Evolutionary conservation across 2,797 vertebrate species (phyloP).

Genomic region (Cirrhinus mrigala): DNA sequence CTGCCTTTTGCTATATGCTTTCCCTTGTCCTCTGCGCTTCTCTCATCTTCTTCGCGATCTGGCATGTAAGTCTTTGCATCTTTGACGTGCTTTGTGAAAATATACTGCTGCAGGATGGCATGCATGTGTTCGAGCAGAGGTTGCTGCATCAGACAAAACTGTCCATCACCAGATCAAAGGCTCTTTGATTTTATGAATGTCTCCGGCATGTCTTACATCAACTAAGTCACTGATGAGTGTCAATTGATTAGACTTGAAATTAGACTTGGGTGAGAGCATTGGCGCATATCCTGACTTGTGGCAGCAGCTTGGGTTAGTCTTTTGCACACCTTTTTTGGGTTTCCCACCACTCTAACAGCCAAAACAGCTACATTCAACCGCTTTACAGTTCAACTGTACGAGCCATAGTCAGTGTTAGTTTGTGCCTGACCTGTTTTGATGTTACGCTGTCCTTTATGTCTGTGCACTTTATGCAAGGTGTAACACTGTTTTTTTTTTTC

Average conservation of each 20-base stretch:
- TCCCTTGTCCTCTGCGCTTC: slow-evolving; percentile 84
- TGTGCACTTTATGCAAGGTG: slow-evolving; percentile 37
- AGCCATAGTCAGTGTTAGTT: slow-evolving; percentile 1
- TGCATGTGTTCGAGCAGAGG: slow-evolving; percentile 15
- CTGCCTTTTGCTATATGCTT: slow-evolving; percentile 87
- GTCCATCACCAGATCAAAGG: slow-evolving; percentile 19
- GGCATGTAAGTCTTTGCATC: slow-evolving; percentile 79
- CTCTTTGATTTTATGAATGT: neutral
- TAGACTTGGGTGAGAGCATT: slow-evolving; percentile 2
- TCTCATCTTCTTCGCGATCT: slow-evolving; percentile 85
- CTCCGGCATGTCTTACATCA: neutral
- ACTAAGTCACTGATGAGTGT: neutral
- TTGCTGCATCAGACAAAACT: slow-evolving; percentile 11
- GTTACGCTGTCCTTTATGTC: slow-evolving; percentile 20
- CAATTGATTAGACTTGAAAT: neutral
- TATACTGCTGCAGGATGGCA: slow-evolving; percentile 36
- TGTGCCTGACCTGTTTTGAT: slow-evolving; percentile 39
- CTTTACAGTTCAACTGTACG: neutral
- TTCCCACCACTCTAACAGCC: neutral
- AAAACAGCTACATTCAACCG: neutral
- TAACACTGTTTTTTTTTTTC: slow-evolving; percentile 8
- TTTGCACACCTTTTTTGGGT: neutral
- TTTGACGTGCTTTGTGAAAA: slow-evolving; percentile 29
- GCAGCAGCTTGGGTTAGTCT: slow-evolving; percentile 1
- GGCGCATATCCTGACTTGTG: neutral